Conservation (phyloP, 2,113 vertebrate genomes). For the Oreotrochilus melanogaster region DNA sequence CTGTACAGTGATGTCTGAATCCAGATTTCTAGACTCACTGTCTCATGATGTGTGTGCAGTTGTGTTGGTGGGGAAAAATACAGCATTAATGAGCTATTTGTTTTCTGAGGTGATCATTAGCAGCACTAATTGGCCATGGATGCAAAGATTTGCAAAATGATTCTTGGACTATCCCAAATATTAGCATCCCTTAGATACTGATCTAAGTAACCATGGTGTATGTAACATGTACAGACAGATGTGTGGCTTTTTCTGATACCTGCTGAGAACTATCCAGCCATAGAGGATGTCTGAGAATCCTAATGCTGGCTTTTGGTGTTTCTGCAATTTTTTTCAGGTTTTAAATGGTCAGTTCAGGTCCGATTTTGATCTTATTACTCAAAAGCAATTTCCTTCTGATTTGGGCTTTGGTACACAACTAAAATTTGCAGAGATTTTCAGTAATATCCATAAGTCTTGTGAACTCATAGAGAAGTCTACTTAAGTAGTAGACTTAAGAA, state of each 20-base stretch:
- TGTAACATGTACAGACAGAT: neutral
- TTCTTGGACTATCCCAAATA: neutral
- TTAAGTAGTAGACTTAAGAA: no score
- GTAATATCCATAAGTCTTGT: accelerated
- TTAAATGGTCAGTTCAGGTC: neutral
- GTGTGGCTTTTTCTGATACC: neutral
- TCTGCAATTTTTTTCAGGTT: neutral
- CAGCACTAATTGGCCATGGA: neutral
- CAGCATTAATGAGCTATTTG: neutral
- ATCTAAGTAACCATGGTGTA: neutral
- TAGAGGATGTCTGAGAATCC: neutral
- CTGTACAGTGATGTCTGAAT: neutral
- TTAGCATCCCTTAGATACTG: neutral
- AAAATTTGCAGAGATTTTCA: neutral
- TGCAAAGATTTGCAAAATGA: neutral
- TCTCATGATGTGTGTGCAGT: neutral
- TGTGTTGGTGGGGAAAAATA: neutral
- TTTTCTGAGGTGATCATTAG: neutral
- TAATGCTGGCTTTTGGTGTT: neutral
- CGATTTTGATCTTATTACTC: neutral
- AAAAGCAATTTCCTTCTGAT: neutral
- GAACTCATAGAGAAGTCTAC: neutral
- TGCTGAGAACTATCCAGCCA: neutral
- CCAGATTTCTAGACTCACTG: accelerated
- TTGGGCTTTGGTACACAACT: neutral